These are phyloP conservation scores for Brachylomia viminalis DNA, from an alignment of 2,888 invertebrate genomes.

Conservation along the genomic window DNA sequence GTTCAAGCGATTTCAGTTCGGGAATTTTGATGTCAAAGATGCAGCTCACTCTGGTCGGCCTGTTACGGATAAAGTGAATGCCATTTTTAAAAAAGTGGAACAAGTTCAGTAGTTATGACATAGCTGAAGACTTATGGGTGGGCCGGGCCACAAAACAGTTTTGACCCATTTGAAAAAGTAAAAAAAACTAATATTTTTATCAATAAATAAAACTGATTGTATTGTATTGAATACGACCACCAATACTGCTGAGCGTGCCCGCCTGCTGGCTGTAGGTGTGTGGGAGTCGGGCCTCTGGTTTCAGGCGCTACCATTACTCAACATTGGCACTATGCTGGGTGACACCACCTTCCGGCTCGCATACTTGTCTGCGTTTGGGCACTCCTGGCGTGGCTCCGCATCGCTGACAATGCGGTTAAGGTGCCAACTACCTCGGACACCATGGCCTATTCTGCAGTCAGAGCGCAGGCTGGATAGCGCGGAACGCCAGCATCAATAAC, in stretches of 20 bases:
- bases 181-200: not conserved
- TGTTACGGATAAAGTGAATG: no score
- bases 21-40: no score
- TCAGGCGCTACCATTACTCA: not conserved
- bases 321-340: not conserved
- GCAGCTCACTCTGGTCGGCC: no score
- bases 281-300: not conserved
- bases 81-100: no score
- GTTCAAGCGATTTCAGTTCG: no score
- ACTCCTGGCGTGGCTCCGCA: not conserved
- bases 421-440: not conserved
- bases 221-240: not conserved
- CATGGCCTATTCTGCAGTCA: not conserved
- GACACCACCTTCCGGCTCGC: not conserved
- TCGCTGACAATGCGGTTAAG: not conserved
- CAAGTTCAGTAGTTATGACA: no score
- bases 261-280: not conserved
- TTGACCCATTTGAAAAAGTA: no score
- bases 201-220: not conserved
- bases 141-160: no score
- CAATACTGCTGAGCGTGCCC: not conserved
- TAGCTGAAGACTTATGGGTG: no score
- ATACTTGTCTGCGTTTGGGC: not conserved
- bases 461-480: not conserved
- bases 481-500: no score